Evolutionary conservation across 2,113 vertebrate genomes (phyloP).

Genomic region (Notothenia coriiceps): DNA sequence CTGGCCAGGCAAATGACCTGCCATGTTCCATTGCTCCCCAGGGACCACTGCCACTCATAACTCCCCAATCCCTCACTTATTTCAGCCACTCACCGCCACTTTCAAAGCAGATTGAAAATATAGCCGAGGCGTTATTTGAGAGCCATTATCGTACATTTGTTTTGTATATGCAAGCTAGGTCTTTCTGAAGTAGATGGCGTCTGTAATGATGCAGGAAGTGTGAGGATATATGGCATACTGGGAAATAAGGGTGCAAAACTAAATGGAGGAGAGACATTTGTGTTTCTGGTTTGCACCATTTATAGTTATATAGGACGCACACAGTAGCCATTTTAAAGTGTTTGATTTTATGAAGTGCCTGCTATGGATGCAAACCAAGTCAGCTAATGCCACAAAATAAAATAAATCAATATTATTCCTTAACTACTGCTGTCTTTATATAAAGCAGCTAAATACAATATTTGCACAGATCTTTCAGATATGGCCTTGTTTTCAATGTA

Average conservation of each 20-base stretch:
- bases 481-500: conserved; percentile 13
- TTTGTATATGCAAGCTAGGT: conserved; percentile 36
- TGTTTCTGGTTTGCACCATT: conserved; percentile 19
- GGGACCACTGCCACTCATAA: conserved; percentile 63
- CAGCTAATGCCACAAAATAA: conserved; percentile 1
- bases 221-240: conserved; percentile 10
- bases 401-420: conserved; percentile 17
- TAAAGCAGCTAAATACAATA: conserved; percentile 4
- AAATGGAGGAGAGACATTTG: conserved; percentile 16
- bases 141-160: conserved; percentile 40
- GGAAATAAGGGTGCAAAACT: conserved; percentile 10
- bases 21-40: conserved; percentile 49
- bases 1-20: conserved; percentile 67
- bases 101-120: conserved; percentile 57
- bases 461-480: not conserved
- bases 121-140: conserved; percentile 37
- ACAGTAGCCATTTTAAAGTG: not conserved
- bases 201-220: conserved; percentile 37
- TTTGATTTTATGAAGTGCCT: conserved; percentile 3
- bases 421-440: not conserved
- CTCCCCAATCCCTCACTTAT: conserved; percentile 51
- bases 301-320: not conserved
- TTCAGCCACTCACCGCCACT: conserved; percentile 55
- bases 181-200: conserved; percentile 16
- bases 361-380: not conserved